Conservation (phyloP, 1,140 invertebrate species). For the Drosophila micromelanica region DNA sequence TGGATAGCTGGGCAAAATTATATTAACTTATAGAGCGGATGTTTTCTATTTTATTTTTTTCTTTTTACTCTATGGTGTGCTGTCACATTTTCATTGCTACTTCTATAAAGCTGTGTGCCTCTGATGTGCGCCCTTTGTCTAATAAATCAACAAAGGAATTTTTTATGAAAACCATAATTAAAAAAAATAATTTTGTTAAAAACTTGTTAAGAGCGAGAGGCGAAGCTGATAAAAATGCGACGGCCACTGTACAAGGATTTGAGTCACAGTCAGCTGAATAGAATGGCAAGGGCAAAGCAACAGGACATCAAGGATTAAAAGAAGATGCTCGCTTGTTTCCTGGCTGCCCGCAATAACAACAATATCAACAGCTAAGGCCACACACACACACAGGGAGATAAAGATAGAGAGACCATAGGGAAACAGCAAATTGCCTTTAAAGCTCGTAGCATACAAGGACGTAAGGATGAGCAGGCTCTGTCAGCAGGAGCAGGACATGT, state of each 20-base stretch:
- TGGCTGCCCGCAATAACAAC: constrained; percentile 69
- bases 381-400: constrained; percentile 32
- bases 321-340: constrained; percentile 57
- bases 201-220: constrained; percentile 48
- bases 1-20: constrained; percentile 16
- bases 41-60: background rate
- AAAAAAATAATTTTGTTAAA: constrained; percentile 77
- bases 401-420: constrained; percentile 41
- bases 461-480: background rate
- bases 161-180: constrained; percentile 79
- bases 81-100: constrained; percentile 24
- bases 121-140: constrained; percentile 32
- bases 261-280: constrained; percentile 46
- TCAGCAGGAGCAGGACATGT: constrained; percentile 27
- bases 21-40: background rate
- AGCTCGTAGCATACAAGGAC: constrained; percentile 13
- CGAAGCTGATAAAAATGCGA: constrained; percentile 29
- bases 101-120: constrained; percentile 9
- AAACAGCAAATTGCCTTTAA: constrained; percentile 56
- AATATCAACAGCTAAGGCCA: constrained; percentile 48
- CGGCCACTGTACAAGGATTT: constrained; percentile 43
- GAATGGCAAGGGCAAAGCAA: constrained; percentile 57
- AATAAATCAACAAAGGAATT: constrained; percentile 75
- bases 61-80: constrained; percentile 2
- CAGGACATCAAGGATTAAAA: constrained; percentile 80